These are phyloP conservation scores for Heterocephalus glaber DNA, from an alignment of 2,113 vertebrate genomes.

Conservation along the genomic window DNA sequence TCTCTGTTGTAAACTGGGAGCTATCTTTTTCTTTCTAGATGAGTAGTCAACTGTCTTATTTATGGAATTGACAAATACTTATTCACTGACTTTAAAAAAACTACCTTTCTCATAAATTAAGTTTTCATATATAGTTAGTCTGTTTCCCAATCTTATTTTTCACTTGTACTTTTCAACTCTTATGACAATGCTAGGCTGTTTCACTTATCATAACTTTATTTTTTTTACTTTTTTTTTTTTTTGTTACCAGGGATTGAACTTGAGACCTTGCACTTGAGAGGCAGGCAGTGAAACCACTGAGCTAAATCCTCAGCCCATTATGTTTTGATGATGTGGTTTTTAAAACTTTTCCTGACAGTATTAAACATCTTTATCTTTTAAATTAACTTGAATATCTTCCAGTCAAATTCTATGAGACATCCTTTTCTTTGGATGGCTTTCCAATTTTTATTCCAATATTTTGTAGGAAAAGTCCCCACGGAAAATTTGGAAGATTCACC, in stretches of 20 bases:
- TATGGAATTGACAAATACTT: background rate
- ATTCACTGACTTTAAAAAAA: background rate
- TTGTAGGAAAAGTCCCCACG: background rate
- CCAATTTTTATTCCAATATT: background rate
- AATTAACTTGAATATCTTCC: background rate
- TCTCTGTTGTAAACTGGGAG: background rate
- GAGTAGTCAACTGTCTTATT: background rate
- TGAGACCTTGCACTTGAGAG: too few species aligned
- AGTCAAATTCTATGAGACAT: background rate
- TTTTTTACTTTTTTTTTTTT: too few species aligned
- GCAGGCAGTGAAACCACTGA: too few species aligned
- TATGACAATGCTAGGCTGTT: background rate
- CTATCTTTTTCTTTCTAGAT: background rate
- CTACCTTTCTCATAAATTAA: background rate
- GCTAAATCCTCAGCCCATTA: background rate
- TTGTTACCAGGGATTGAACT: too few species aligned
- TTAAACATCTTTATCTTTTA: constrained; percentile 7
- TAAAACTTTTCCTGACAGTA: background rate
- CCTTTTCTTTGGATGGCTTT: background rate
- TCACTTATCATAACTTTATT: background rate
- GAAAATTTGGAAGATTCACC: background rate
- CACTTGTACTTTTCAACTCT: background rate
- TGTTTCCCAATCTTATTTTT: background rate
- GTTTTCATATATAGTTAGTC: background rate
- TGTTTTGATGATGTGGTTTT: background rate